These are phyloP conservation scores for Harlomillsia oculata DNA, from an alignment of 1,140 invertebrate genomes.

Conservation along the genomic window DNA sequence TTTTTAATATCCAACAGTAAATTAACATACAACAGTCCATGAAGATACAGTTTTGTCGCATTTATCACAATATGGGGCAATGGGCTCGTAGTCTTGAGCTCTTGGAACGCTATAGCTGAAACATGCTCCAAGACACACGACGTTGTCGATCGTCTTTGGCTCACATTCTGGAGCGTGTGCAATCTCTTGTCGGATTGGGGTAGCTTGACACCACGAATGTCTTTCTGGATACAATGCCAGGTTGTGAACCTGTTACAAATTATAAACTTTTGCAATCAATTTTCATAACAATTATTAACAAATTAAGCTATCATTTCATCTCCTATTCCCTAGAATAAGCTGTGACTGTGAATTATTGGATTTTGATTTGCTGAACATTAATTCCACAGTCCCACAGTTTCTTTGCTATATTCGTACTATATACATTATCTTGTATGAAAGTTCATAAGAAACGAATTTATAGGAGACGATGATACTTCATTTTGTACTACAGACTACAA, in stretches of 20 bases:
- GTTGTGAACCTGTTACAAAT: conserved; percentile 31
- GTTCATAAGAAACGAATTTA: too few species aligned
- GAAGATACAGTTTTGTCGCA: conserved; percentile 26
- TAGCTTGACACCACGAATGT: conserved; percentile 35
- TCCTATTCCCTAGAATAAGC: too few species aligned
- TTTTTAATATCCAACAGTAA: not conserved
- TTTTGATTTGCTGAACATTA: too few species aligned
- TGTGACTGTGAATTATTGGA: too few species aligned
- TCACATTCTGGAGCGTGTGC: conserved; percentile 27
- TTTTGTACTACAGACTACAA: too few species aligned
- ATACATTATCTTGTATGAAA: too few species aligned
- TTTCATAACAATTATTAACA: too few species aligned
- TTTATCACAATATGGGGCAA: conserved; percentile 34
- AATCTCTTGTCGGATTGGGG: conserved; percentile 33
- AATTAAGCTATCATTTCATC: too few species aligned
- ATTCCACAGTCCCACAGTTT: too few species aligned
- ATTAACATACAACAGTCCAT: conserved; percentile 26
- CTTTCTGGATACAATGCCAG: conserved; percentile 33
- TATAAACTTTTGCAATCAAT: not conserved
- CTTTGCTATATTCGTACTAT: too few species aligned
- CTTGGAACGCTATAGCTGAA: conserved; percentile 32
- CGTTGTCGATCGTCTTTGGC: conserved; percentile 32
- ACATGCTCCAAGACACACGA: conserved; percentile 35
- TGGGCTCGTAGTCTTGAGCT: conserved; percentile 31
- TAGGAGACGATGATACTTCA: too few species aligned